phyloP scores from a whole-genome alignment of 2,113 vertebrate genomes.

The Ochotona princeps region DNA sequence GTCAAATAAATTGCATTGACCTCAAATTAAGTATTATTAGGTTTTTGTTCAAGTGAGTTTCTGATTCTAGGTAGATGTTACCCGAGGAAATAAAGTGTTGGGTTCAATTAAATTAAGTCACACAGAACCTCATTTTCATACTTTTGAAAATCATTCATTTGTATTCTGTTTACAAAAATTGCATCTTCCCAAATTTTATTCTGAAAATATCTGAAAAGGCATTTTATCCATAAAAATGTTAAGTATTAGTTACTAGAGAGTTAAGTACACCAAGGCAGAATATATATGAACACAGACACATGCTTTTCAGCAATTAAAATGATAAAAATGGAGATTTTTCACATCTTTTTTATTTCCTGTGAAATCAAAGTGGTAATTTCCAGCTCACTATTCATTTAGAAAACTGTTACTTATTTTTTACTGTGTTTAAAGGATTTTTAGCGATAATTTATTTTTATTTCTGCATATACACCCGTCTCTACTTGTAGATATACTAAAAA shows the following conservation, averaged over 20 bases:
- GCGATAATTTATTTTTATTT: background rate
- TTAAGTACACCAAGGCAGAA: background rate
- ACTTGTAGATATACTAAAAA: slow-evolving; percentile 8
- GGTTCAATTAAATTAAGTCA: slow-evolving; percentile 31
- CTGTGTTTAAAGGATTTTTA: background rate
- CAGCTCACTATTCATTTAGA: background rate
- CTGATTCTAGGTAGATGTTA: background rate
- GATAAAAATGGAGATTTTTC: background rate
- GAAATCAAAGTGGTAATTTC: slow-evolving; percentile 12
- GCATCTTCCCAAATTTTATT: background rate
- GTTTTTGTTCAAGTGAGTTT: slow-evolving; percentile 5
- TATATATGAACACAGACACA: background rate
- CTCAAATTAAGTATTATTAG: slow-evolving; percentile 16
- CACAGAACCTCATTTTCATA: background rate
- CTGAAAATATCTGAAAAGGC: background rate
- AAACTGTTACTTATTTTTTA: background rate
- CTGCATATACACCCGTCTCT: background rate
- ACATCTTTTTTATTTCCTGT: slow-evolving; percentile 37
- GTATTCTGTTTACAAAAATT: background rate
- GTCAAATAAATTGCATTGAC: slow-evolving; percentile 10
- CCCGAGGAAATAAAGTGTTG: background rate
- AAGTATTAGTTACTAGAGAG: background rate
- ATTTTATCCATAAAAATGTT: background rate
- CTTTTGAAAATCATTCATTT: background rate
- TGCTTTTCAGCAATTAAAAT: background rate